Percentiles rank a stretch among this genome's conserved stretches.
Evolutionary conservation across 2,113 vertebrate species (phyloP).

Genomic region (Phycodurus eques): DNA sequence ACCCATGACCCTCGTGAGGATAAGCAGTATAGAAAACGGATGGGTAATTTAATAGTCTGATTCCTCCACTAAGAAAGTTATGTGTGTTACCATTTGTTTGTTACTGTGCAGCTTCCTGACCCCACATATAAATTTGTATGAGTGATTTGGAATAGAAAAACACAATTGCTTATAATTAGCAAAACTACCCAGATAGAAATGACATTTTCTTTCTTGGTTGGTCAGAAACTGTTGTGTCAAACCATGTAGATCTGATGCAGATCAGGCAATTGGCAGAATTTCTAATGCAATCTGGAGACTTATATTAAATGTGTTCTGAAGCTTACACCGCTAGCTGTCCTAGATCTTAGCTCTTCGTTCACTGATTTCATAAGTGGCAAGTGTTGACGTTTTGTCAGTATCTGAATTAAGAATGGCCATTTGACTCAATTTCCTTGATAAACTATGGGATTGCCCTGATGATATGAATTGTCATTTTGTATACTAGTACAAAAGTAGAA

Average conservation of each 20-base stretch:
- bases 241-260: background rate
- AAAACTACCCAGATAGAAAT: background rate
- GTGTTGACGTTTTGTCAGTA: background rate
- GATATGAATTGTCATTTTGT: background rate
- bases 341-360: background rate
- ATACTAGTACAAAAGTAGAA: too few species aligned
- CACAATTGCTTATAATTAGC: background rate
- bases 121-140: background rate
- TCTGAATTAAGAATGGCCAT: background rate
- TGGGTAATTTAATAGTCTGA: background rate
- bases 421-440: too few species aligned
- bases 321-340: background rate
- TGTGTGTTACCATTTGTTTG: background rate
- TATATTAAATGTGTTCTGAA: background rate
- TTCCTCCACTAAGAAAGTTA: background rate
- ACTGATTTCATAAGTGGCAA: background rate
- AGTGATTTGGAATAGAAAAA: background rate
- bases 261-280: background rate
- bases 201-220: background rate
- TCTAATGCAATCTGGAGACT: background rate
- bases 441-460: background rate
- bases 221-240: background rate
- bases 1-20: too few species aligned
- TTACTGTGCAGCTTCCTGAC: background rate
- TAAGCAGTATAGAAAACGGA: background rate